phyloP scores from a whole-genome alignment of 2,113 vertebrate genomes.

The Varanus salvator region DNA sequence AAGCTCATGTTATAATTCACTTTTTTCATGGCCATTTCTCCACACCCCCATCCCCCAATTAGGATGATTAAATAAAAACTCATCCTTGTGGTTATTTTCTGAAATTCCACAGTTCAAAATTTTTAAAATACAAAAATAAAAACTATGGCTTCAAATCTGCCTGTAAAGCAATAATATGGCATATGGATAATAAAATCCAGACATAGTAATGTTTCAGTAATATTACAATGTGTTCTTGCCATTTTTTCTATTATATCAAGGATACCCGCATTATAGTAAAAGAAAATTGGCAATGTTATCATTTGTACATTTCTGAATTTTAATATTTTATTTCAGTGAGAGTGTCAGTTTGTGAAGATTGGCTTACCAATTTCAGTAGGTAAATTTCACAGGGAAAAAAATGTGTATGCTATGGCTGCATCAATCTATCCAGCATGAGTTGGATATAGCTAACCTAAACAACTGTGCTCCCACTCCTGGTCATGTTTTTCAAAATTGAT shows the following conservation, averaged over 20 bases:
- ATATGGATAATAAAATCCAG: neutral
- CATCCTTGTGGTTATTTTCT: neutral
- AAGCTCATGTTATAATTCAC: neutral
- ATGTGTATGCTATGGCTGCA: neutral
- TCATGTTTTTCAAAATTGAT: slow-evolving; percentile 21
- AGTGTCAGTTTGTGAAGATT: neutral
- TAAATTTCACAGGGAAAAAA: neutral
- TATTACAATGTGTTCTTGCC: neutral
- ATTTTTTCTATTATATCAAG: neutral
- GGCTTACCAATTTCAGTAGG: neutral
- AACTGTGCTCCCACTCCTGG: slow-evolving; percentile 25
- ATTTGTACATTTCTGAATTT: neutral
- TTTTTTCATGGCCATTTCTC: neutral
- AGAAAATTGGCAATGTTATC: neutral
- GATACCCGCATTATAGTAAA: neutral
- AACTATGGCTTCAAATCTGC: neutral
- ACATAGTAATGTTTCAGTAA: neutral
- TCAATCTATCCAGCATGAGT: neutral
- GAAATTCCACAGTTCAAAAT: neutral
- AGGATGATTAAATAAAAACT: neutral
- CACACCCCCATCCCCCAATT: neutral
- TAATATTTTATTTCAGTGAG: slow-evolving; percentile 19
- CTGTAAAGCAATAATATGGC: neutral
- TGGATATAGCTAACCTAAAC: neutral
- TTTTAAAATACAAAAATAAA: neutral